phyloP scores from a whole-genome alignment of 1,140 invertebrate genomes.

The Nilaparvata lugens region DNA sequence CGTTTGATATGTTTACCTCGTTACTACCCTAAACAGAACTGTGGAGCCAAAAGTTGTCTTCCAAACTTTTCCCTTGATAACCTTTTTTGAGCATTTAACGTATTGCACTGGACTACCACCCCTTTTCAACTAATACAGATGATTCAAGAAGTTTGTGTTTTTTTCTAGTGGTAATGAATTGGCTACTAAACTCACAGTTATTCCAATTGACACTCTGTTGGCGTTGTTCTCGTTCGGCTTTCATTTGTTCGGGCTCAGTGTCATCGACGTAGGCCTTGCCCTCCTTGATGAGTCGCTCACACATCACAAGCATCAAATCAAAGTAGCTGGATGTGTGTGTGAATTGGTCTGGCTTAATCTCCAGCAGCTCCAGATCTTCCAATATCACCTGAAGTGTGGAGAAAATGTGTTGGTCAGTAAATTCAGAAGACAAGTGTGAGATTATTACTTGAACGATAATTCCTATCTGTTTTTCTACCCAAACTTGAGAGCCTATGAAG shows the following conservation, averaged over 20 bases:
- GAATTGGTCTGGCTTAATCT: conserved; percentile 88
- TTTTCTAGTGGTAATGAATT: neutral
- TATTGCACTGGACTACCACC: neutral
- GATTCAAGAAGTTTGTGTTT: neutral
- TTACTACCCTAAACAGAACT: too few species aligned
- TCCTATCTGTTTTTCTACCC: too few species aligned
- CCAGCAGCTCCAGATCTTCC: conserved; percentile 84
- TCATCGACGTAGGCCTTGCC: conserved; percentile 95
- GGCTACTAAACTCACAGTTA: conserved; percentile 53
- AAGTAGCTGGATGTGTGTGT: conserved; percentile 97
- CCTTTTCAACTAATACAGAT: neutral
- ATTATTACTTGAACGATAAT: too few species aligned
- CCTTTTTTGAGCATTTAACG: too few species aligned
- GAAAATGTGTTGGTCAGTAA: too few species aligned
- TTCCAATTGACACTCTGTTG: conserved; percentile 76
- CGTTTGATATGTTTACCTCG: too few species aligned
- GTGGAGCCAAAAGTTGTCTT: too few species aligned
- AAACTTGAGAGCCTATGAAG: too few species aligned
- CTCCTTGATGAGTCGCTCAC: conserved; percentile 79
- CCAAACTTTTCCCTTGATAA: too few species aligned
- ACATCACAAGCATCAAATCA: conserved; percentile 79
- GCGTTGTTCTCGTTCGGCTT: conserved; percentile 84
- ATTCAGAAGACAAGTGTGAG: too few species aligned
- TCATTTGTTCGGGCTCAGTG: conserved; percentile 91
- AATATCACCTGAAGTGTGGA: conserved; percentile 64